Base-by-base conservation (phyloP, 1,140 invertebrate genomes). In the Pseudoatta argentina region DNA sequence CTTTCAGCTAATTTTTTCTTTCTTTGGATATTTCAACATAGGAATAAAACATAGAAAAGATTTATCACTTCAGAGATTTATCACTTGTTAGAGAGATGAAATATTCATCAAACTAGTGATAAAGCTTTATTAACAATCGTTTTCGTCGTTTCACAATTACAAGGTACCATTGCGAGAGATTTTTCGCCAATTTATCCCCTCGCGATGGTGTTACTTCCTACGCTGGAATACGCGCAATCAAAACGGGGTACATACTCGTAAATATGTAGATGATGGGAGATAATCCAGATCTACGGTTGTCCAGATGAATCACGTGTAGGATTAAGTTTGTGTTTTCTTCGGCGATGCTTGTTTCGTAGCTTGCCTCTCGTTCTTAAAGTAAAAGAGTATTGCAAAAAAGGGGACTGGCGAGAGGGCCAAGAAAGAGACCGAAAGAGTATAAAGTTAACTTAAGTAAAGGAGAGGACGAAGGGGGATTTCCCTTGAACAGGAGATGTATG, bases 261-360 rank as follows among this genome's bases (percentile, higher is more conserved):
- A 94, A 93, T 92, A 94, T 92, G 89, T 89, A 93, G 93, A 94
- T 94, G 92, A 94, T 89, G 88, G 89, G 85, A 91, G 92, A 94
- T 94, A 94, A 94, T 94, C 93, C 86, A 92, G 91, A 93, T 93
- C 91, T 92, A 92, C 86, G 90, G 91, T 86, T 61, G 86, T 71
- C 72, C 78, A 78, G 90, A 93, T 91, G 90, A 93, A 92, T 92
- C 88, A 90, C 88, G 87, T 89, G 89, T 91, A 86, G 92, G 93
- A 93, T 93, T 91, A 94, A 92, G 91, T 93, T 93, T 88, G 91
- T 86, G 89, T 94, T 89, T 86, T 91, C 88, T 89, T 87, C 67
- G 75, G 55, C 69, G 86, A 88, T 87, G 87, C 87, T 86, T 86
- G 89, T 91, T 90, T 90, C 86, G 88, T 90, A 51, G 66, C 69